Evolutionary conservation across 2,888 invertebrate genomes (phyloP), one percentile per base, ranked within the genome.

Genomic region (Amphiduros pacificus): DNA sequence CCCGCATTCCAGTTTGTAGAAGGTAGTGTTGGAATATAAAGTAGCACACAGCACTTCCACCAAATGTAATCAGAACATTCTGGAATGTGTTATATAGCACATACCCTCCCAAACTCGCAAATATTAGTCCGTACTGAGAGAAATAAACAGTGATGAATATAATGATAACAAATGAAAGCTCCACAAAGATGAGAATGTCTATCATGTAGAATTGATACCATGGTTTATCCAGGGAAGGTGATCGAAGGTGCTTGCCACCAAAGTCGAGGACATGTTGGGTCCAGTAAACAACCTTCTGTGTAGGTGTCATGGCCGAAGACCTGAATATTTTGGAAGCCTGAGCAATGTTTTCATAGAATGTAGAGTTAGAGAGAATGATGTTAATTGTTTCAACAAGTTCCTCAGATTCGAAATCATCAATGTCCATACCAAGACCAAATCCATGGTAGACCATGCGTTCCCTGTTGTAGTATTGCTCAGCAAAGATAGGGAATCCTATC

Each of bases 231-330:
- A 63, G 60, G 9, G 61, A 59, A 24, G 60, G 17, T 2, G 73
- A 66, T n/a, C 65, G 63, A 52, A 73, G 56, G 48, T 71, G 67
- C 9, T 55, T 60, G 3, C 69, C 69, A n/a, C 72, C 73, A 63
- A 67, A 69, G 61, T 67, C 66, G 9, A 73, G 60, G 41, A 73
- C 66, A 55, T 71, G 70, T 54, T 73, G 71, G n/a, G 72, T 60
- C 69, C 70, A 71, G 32, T 59, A 69, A 4, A 67, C 70, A 5
- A 68, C 72, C 50, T 63, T 64, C 27, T 68, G 55, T 24, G 53
- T 32, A 6, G 73, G 68, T 26, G 57, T 62, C 22, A 56, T 48
- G 41, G 58, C 48, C 29, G 63, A 52, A 26, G 49, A 41, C 2
- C 58, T 58, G 9, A 68, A 61, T 26, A 71, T 64, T 22, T 41